phyloP scores from a whole-genome alignment of 2,797 vertebrate species.

The Spinibarbus caldwelli region DNA sequence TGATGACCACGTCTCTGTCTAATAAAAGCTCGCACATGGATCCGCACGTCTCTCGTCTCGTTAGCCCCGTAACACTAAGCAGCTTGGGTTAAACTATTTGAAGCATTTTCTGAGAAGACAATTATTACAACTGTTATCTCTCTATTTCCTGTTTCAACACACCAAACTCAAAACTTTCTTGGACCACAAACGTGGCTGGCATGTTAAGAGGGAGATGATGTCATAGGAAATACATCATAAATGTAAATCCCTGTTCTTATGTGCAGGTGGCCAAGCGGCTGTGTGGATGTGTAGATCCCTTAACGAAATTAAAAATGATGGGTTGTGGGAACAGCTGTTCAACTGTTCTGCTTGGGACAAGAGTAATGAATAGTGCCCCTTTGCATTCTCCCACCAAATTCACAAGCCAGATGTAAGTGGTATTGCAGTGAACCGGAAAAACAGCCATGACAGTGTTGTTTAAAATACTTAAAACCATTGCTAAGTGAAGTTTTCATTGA shows the following conservation, averaged over 20 bases:
- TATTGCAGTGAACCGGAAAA: neutral
- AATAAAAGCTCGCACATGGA: too few relatives aligned
- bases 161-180: neutral
- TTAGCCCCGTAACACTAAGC: too few relatives aligned
- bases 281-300: constrained; percentile 57
- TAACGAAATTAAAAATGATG: constrained; percentile 60
- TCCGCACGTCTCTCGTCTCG: too few relatives aligned
- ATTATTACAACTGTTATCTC: neutral
- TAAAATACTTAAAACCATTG: neutral
- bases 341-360: neutral
- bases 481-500: neutral
- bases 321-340: constrained; percentile 65
- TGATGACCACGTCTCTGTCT: too few relatives aligned
- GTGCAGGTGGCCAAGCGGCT: constrained; percentile 54
- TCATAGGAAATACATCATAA: constrained; percentile 55
- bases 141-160: neutral
- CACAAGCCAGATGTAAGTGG: neutral
- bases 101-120: neutral
- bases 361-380: neutral
- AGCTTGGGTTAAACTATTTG: neutral
- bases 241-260: constrained; percentile 47
- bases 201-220: constrained; percentile 52
- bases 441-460: neutral
- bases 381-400: constrained; percentile 5
- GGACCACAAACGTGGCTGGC: neutral